phyloP scores from a whole-genome alignment of 2,797 vertebrate genomes.

The Ctenopoma kingsleyae region DNA sequence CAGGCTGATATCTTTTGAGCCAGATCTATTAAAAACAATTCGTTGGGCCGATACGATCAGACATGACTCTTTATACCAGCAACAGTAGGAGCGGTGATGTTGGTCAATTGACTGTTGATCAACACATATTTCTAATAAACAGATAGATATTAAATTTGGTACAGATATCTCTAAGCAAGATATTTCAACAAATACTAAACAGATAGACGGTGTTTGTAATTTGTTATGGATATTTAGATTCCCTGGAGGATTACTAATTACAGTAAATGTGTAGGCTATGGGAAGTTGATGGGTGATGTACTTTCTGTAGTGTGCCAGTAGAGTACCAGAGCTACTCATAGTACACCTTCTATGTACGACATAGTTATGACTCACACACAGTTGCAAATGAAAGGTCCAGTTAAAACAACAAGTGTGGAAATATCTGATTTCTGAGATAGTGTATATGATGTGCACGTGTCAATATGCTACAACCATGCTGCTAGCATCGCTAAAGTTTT shows the following conservation, averaged over 20 bases:
- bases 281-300: no score
- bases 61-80: not conserved
- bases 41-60: not conserved
- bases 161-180: not conserved
- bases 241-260: not conserved
- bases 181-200: not conserved
- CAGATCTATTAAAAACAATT: conserved; percentile 7
- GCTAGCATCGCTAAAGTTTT: not conserved
- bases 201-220: not conserved
- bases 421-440: no score
- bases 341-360: no score
- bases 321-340: no score
- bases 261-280: no score
- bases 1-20: not conserved
- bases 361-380: no score
- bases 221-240: not conserved
- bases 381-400: no score
- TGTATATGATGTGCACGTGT: no score
- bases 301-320: no score
- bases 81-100: not conserved
- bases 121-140: not conserved
- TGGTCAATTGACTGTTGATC: not conserved
- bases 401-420: no score
- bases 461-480: not conserved
- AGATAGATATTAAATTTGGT: no score